Evolutionary conservation across 2,888 invertebrate genomes (phyloP), one percentile per base, ranked within the genome.

Genomic region (Antitype chi): DNA sequence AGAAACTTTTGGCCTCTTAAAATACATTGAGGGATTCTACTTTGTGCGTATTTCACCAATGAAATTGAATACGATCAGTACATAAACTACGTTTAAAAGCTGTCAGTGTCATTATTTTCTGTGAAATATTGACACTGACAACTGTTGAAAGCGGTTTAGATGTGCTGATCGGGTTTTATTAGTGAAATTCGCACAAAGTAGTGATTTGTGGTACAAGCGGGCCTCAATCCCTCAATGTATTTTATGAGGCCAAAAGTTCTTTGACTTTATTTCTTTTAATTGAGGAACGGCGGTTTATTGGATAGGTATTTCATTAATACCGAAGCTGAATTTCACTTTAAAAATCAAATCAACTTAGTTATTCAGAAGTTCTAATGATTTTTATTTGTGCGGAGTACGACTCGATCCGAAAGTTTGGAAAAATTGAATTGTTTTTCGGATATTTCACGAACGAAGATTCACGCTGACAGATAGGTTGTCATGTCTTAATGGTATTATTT

Each of bases 311-410:
- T 67, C 57, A 47, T 72, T 70, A 74, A 64, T 66, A 23, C 11
- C 5, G 57, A 80, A 69, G 59, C 67, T 68, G 57, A 47, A 47
- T 66, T 55, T 49, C 9, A 28, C 80, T 83, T 69, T 17, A 38
- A 76, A 80, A 83, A 73, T 72, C 62, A 23, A 85, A 85, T 81
- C 74, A 74, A 74, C 84, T 84, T 85, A 83, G 84, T 83, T 83
- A 85, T 83, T 69, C 63, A 69, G 55, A 84, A 85, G 74, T 85
- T 85, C 53, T 73, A 85, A 85, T 85, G 74, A 78, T 70, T 83
- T 85, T 83, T 73, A 78, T 74, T 85, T 81, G 74, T 72, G 53
- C 32, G 43, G 2, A 72, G 71, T 64, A 52, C 32, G 47, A 23
- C 20, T 59, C 47, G 38, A 55, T 55, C 43, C 7, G 20, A 70